Conservation (phyloP, 2,113 vertebrate species). For the Origma solitaria region DNA sequence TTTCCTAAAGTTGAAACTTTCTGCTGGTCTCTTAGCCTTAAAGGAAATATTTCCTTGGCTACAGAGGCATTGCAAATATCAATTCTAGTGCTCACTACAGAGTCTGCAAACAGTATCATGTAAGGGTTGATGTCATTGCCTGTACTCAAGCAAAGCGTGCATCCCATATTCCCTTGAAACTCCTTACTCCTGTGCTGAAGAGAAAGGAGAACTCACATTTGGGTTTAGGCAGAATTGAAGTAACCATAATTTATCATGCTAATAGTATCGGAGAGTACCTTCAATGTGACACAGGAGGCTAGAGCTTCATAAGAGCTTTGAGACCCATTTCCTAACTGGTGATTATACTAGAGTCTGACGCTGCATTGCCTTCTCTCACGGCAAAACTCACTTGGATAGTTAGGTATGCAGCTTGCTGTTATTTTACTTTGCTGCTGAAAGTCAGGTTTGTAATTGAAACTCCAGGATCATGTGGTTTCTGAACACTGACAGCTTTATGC, state of each 20-base stretch:
- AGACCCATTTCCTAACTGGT: neutral
- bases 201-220: neutral
- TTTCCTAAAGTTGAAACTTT: neutral
- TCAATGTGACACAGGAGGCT: neutral
- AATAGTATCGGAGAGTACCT: neutral
- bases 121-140: neutral
- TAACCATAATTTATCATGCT: neutral
- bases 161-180: neutral
- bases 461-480: neutral
- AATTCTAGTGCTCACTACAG: neutral
- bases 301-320: neutral
- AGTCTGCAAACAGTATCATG: neutral
- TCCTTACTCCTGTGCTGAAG: neutral
- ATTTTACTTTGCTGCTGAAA: neutral
- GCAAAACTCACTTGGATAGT: neutral
- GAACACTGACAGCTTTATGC: neutral
- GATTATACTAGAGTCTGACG: neutral
- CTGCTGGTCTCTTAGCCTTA: neutral
- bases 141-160: neutral
- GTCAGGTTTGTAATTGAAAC: neutral
- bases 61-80: neutral
- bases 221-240: neutral
- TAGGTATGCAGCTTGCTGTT: neutral
- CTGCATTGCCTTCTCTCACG: neutral
- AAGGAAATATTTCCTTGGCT: conserved; percentile 4